Evolutionary conservation across 2,888 invertebrate genomes (phyloP).

Genomic region (Octonoba sinensis): DNA sequence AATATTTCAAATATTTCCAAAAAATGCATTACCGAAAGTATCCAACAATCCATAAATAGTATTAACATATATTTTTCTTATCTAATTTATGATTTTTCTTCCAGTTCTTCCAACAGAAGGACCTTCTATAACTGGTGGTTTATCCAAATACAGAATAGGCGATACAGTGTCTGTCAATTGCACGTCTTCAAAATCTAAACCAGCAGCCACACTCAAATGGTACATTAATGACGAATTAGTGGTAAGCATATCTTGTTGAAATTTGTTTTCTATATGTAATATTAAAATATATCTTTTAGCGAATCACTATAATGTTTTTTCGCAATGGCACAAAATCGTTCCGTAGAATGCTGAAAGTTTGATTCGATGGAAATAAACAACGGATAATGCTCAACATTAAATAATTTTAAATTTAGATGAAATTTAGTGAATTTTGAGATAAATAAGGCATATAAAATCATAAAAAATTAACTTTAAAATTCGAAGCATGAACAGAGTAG

Average conservation of each 20-base stretch:
- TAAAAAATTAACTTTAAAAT: too few relatives aligned
- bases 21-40: too few relatives aligned
- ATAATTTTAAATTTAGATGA: too few relatives aligned
- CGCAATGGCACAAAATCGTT: not conserved
- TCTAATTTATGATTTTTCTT: not conserved
- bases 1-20: too few relatives aligned
- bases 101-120: constrained; percentile 66
- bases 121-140: constrained; percentile 63
- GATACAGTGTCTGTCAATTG: constrained; percentile 65
- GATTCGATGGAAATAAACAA: too few relatives aligned
- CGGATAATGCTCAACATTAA: too few relatives aligned
- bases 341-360: too few relatives aligned
- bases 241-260: not conserved
- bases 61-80: too few relatives aligned
- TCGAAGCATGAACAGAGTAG: too few relatives aligned
- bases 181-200: constrained; percentile 66
- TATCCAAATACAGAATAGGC: constrained; percentile 57
- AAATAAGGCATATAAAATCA: too few relatives aligned
- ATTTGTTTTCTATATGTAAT: not conserved
- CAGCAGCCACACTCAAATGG: constrained; percentile 65
- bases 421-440: too few relatives aligned
- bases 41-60: too few relatives aligned
- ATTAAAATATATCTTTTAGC: not conserved
- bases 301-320: not conserved
- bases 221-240: constrained; percentile 66